Evolutionary conservation across 1,140 invertebrate genomes (phyloP), one percentile per base, ranked within the genome.

Genomic region (Amyelois transitella): DNA sequence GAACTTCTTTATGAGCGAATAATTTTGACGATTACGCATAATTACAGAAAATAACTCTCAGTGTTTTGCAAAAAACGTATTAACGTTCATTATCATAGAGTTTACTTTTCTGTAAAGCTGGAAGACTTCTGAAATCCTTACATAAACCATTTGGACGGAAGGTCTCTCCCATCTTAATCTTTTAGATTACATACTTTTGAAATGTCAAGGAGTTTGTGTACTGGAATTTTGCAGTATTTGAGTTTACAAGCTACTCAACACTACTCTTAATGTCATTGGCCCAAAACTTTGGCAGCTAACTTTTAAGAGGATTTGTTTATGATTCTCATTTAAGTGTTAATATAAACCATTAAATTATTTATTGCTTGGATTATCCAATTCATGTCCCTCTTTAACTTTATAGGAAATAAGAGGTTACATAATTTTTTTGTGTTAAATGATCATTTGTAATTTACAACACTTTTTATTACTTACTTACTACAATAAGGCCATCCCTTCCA

Each of bases 1-100:
- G 45, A 67, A 67, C 52, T 58, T 55, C 48, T 64, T 68, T 68
- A 68, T 56, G 17, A 57, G 53, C 47, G 44, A 59, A 60, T 64
- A 61, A 64, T 68, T 64, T 68, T 60, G 60, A 68, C 62, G 54
- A 49, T 61, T 51, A 61, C 48, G 28, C 18, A 50, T 53, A 53
- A 58, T 48, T 53, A 47, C 43, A 17, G 18, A 53, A 44, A 54
- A 54, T 54, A 17, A 54, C 44, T 48, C 22, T 48, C 44, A 5
- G 1, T 44, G 51, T 24, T 12, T 22, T 18, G 19, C 18, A 22
- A 47, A 47, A 28, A 38, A n/a, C 3, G 32, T 8, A 14, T 38
- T 38, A 14, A 38, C n/a, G 32, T 38, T 14, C 12, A n/a, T 38
- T n/a, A 38, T 14, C 1, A 38, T 14, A 38, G 32, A 38, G 32